Percentiles rank a stretch among this genome's conserved stretches.
phyloP scores from a whole-genome alignment of 2,888 invertebrate genomes.

The Meloe dianella region DNA sequence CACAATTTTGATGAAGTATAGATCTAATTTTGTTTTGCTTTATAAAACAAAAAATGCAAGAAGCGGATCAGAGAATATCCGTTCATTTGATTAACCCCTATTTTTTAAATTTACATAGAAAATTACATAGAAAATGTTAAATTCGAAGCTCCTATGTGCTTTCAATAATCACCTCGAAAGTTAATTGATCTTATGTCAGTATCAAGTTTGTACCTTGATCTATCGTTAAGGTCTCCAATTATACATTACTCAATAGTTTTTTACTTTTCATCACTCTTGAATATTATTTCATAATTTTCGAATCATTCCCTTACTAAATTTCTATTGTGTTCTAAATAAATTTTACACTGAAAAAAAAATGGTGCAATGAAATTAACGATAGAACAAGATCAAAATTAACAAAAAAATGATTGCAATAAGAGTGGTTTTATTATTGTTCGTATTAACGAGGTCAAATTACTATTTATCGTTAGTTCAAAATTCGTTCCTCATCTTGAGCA shows the following conservation, averaged over 20 bases:
- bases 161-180: background rate
- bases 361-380: background rate
- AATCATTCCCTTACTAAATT: background rate
- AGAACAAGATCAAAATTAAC: background rate
- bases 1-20: too few species aligned
- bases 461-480: background rate
- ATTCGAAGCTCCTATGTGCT: background rate
- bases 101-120: too few species aligned
- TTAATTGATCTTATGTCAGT: background rate
- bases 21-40: too few species aligned
- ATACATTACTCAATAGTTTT: background rate
- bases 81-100: too few species aligned
- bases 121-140: too few species aligned
- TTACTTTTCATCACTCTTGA: background rate
- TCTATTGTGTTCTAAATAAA: background rate
- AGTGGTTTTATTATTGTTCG: background rate
- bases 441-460: background rate
- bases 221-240: background rate
- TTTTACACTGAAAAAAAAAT: background rate
- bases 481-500: constrained; percentile 10
- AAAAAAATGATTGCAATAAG: background rate
- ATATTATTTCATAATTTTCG: background rate
- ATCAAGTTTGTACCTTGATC: background rate
- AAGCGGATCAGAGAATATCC: too few species aligned
- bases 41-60: too few species aligned